Evolutionary conservation across 1,140 invertebrate species (phyloP), one percentile per base, ranked within the genome.

Genomic region (Psilanteris sp.): DNA sequence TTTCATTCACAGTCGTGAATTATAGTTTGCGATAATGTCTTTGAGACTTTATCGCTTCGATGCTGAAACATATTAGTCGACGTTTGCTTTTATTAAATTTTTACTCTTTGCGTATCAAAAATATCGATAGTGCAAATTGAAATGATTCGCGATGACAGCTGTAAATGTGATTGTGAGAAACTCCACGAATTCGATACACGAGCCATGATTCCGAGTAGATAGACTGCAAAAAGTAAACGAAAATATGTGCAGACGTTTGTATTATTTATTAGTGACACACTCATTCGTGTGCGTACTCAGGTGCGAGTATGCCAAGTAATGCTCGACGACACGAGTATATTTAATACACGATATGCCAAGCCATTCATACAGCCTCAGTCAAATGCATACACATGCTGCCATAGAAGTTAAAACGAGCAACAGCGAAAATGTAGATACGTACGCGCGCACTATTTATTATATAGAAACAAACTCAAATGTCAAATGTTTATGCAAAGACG

Each of bases 91-190:
- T 29, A 61, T 46, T 29, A 10, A 61, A 48, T 48, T 46, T 31
- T 48, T 36, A 37, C 20, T 20, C 43, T 18, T 34, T n/a, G n/a
- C 1, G n/a, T 9, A 29, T 18, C 1, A 18, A 20, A 26, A 10
- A 27, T 27, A 14, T 27, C 32, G 43, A 48, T 24, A 29, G 11
- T 4, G 29, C 22, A 20, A 61, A 48, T 46, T 36, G 41, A 44
- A 39, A 61, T 61, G 41, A 48, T 61, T 16, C 20, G 32, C 24
- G 32, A 50, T 39, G 57, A 50, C 34, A 18, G 13, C 16, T 20
- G 57, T 1, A 50, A 62, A 62, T 39, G 32, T 26, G 57, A 62
- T 41, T 41, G 43, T 15, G 34, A 31, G 24, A 39, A 59, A 44
- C 22, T 44, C 36, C 24, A 39, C 43, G 10, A 6, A 13, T 62